phyloP scores from a whole-genome alignment of 2,113 vertebrate genomes.

The Serinus canaria region DNA sequence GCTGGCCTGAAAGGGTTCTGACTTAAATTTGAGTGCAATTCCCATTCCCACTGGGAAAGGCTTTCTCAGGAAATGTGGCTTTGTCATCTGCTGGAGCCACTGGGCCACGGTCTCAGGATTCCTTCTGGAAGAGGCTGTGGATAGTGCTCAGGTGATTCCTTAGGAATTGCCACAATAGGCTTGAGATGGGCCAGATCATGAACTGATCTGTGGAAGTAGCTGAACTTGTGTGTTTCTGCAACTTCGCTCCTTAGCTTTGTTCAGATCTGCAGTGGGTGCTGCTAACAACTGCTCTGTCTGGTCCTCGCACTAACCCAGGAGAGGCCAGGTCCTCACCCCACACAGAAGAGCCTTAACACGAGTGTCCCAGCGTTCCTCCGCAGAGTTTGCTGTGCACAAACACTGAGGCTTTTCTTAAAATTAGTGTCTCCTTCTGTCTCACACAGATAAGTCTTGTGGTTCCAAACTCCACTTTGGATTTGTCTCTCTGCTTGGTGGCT shows the following conservation, averaged over 20 bases:
- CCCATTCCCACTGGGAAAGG: not conserved
- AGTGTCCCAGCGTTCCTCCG: not conserved
- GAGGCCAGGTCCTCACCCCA: not conserved
- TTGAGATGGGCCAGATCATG: not conserved
- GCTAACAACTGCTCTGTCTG: slow-evolving; percentile 2
- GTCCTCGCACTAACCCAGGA: slow-evolving; percentile 40
- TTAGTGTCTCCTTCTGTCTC: slow-evolving; percentile 62
- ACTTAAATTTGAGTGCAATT: not conserved
- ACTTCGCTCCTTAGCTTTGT: not conserved
- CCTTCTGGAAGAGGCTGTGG: slow-evolving; percentile 14
- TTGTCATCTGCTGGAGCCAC: not conserved
- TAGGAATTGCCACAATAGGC: not conserved
- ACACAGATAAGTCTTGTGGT: slow-evolving; percentile 71
- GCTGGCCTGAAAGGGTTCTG: not conserved
- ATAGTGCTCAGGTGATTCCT: not conserved
- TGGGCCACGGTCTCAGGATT: not conserved
- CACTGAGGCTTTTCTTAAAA: slow-evolving; percentile 1
- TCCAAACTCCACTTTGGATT: slow-evolving; percentile 57
- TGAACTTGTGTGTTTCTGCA: not conserved
- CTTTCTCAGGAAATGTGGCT: not conserved
- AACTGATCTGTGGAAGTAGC: slow-evolving; percentile 64
- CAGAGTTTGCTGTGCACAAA: not conserved
- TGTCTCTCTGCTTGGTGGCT: slow-evolving; percentile 51
- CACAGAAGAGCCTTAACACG: not conserved
- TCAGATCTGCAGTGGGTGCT: slow-evolving; percentile 13